These are phyloP conservation scores for Globicephala melas DNA, from an alignment of 2,113 vertebrate species.

Conservation along the genomic window DNA sequence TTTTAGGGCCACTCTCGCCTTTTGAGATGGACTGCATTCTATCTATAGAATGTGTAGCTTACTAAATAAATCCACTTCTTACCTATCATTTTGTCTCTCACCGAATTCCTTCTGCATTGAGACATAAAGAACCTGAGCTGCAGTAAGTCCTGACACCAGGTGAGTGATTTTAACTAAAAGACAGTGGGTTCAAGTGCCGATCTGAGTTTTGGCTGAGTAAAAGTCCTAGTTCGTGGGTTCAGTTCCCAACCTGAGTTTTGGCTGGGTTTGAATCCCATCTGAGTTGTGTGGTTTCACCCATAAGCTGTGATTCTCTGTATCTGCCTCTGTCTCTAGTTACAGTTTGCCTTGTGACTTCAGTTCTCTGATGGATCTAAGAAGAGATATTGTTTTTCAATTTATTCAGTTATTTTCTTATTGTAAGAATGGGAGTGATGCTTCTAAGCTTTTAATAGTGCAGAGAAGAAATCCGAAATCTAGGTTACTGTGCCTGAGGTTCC, in stretches of 20 bases:
- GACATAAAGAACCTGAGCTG: not conserved
- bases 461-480: not conserved
- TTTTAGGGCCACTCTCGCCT: not conserved
- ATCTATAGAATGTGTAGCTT: not conserved
- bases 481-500: not conserved
- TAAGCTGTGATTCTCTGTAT: not conserved
- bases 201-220: too few relatives aligned
- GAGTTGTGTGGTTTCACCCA: not conserved
- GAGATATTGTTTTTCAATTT: not conserved
- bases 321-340: not conserved
- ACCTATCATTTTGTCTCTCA: not conserved
- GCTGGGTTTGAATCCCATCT: not conserved
- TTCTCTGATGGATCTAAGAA: not conserved
- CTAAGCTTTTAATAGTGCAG: not conserved
- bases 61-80: not conserved
- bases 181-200: not conserved
- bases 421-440: not conserved
- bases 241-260: not conserved
- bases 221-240: too few relatives aligned
- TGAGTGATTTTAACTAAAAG: not conserved
- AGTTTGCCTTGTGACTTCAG: not conserved
- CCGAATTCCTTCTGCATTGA: not conserved
- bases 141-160: not conserved
- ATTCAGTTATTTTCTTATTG: not conserved
- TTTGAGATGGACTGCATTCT: not conserved